Base-by-base conservation (phyloP, 2,113 vertebrate genomes). In the Ibidorhyncha struthersii region DNA sequence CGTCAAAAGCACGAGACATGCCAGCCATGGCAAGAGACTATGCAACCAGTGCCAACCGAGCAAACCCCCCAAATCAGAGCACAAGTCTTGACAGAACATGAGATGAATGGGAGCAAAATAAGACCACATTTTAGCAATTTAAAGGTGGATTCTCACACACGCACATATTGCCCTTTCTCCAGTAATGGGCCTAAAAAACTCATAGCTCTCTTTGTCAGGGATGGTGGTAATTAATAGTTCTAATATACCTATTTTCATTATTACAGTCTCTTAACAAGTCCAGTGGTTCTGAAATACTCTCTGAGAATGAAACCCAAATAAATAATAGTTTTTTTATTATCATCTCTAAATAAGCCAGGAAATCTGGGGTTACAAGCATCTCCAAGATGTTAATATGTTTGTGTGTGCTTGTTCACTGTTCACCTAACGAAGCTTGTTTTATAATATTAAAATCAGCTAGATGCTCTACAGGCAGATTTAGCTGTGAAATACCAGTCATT, bases 151-250 rank as follows among this genome's bases (percentile, higher is more conserved):
- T 94, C 43, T 83, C 22, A 27, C 27, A 15, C 15, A 17, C 18
- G 16, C 6, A 6, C 4, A 0, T 34, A 8, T 34, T 67, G 14
- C 61, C 2, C 0, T 34, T 34, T 82, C 18, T 53, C n/a, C 14
- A n/a, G 49, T 17, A 66, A 61, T 22, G 10, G 29, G 9, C 36
- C 26, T 59, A 43, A 47, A 4, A 23, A 69, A 38, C 23, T 34
- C 18, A 5, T 5, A 67, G 15, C 8, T 59, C 6, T 40, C 29
- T 50, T 70, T 78, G 22, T 59, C 38, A 84, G 23, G 41, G 45
- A 32, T 12, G 1, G 7, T 73, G 29, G 4, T 67, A 61, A 43
- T 29, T 79, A 47, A 61, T 53, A 23, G 32, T 83, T 76, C 38
- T 40, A 34, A 4, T 65, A 29, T 6, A 20, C 25, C 12, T 80